Evolutionary conservation across 1,140 invertebrate genomes (phyloP), one percentile per base, ranked within the genome.

Genomic region (Bombus pyrosoma): DNA sequence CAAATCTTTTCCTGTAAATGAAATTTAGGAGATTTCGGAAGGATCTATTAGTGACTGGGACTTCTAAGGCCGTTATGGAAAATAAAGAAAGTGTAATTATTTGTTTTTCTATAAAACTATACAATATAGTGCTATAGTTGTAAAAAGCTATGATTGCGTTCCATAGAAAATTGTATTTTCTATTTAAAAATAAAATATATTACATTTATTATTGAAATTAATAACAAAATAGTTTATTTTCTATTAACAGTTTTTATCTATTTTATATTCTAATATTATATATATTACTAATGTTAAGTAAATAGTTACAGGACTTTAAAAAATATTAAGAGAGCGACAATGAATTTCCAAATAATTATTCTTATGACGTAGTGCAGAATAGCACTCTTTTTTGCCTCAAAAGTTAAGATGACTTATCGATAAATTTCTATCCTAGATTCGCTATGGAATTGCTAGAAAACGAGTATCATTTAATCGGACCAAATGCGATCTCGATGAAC

Each of bases 381-480:
- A 32, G n/a, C 6, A 34, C 15, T 9, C 6, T 32, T 66, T 8
- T 18, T 22, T 18, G 4, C 4, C 28, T 5, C 2, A 8, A 9
- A 18, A 3, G 3, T 13, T 25, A 5, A 32, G 6, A 10, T 62
- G 0, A 47, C 8, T 39, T 5, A n/a, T 3, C 25, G 4, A 43
- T 37, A 13, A 62, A 32, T 47, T 57, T 37, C 25, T 6, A 37
- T 22, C 2, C 18, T 32, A 90, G 89, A 79, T 86, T 88, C 53
- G 89, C 66, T 13, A 64, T 82, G 47, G 71, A 91, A 62, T 80
- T 90, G 34, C n/a, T 89, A 32, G 64, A 69, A 15, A 86, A 89
- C 22, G 77, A 86, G 15, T 92, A 91, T 57, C 39, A 86, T 22
- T 85, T 91, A 4, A 57, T 89, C 37, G 90, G 90, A 2, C 86